Base-by-base conservation (phyloP, 2,797 vertebrate species). In the Rhinogobio ventralis region DNA sequence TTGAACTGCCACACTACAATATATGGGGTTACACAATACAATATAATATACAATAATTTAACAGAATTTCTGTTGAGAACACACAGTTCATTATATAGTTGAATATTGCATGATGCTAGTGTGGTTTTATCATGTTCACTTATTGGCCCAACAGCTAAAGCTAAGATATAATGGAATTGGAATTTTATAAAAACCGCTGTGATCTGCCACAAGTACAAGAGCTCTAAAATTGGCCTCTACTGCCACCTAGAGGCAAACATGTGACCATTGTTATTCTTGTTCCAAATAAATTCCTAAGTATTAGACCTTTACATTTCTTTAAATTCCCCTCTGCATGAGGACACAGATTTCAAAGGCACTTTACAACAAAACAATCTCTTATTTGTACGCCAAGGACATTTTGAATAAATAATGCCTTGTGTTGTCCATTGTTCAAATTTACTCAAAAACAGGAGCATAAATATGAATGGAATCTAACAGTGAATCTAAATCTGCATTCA, bases 171-270 rank as follows among this genome's bases (percentile, higher is more conserved):
- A 46, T 25, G 23, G 46, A 72, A 28, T 4, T 69, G 2, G 36
- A 13, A 68, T 42, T 45, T n/a, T 6, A 51, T 3, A 20, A n/a
- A 51, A 66, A 20, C 14, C 23, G 15, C 42, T 46, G 25, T 66
- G 13, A 72, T 46, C 3, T 4, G 8, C 28, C 20, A 73, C 39
- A 28, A 46, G 30, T 7, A 7, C 6, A n/a, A 13, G 13, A 53
- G 2, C n/a, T 17, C 23, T 49, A 76, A 83, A 62, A 5, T 17
- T 77, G 84, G 60, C 25, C 60, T 77, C 67, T 82, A 85, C 57
- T 82, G 86, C 89, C 88, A 89, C 86, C 89, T 85, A 87, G 86
- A 83, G 88, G 86, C 45, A 42, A 75, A 68, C 30, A 53, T 45
- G 10, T 67, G 45, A 67, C 46, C 60, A 55, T 7, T 28, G 60